These are phyloP conservation scores for Reticulitermes speratus DNA, from an alignment of 1,140 invertebrate species.

Conservation along the genomic window DNA sequence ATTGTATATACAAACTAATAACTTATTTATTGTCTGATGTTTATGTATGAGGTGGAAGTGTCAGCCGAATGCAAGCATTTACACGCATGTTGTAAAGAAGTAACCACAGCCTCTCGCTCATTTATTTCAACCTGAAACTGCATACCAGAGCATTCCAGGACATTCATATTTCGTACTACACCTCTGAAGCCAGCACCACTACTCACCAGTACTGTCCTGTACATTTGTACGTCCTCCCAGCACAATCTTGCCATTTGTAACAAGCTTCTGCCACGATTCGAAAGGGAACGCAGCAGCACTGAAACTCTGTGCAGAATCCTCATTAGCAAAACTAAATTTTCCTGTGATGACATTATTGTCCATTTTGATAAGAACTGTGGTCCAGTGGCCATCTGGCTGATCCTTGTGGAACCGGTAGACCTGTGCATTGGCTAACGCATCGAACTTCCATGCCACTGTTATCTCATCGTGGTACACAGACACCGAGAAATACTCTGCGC, in stretches of 20 bases:
- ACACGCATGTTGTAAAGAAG: too few relatives aligned
- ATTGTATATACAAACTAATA: too few relatives aligned
- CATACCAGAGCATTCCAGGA: too few relatives aligned
- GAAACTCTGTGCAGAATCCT: background rate
- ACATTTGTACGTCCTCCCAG: constrained; percentile 21
- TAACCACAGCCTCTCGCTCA: too few relatives aligned
- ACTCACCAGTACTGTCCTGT: background rate
- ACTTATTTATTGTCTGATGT: too few relatives aligned
- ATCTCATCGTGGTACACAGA: constrained; percentile 69
- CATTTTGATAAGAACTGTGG: constrained; percentile 53
- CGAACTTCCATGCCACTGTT: constrained; percentile 41
- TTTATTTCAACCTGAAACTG: too few relatives aligned
- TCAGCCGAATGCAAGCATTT: too few relatives aligned
- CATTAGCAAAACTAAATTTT: background rate
- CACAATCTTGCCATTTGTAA: constrained; percentile 24
- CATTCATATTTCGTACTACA: too few relatives aligned
- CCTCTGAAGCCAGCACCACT: too few relatives aligned
- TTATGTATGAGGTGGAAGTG: too few relatives aligned
- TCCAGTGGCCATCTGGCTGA: constrained; percentile 65
- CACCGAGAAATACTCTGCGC: constrained; percentile 60
- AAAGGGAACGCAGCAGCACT: constrained; percentile 29
- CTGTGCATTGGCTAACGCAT: constrained; percentile 25
- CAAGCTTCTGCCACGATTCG: constrained; percentile 25
- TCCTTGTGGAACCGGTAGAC: constrained; percentile 56
- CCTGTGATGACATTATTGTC: background rate